phyloP scores from a whole-genome alignment of 2,797 vertebrate species.

The Adelosebastes latens region DNA sequence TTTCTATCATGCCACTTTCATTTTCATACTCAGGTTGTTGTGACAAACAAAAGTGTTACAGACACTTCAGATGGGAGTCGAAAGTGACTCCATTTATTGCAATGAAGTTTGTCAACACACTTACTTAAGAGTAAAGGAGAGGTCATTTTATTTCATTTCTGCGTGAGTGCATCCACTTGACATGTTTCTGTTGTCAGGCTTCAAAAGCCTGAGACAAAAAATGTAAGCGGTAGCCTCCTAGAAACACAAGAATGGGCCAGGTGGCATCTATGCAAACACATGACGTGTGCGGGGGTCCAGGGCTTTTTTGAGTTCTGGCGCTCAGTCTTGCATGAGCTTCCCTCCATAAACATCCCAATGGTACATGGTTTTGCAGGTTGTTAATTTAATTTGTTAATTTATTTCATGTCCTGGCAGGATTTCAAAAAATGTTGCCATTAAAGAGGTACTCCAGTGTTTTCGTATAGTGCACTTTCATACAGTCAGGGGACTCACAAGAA shows the following conservation, averaged over 20 bases:
- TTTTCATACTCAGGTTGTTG: conserved; percentile 14
- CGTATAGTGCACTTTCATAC: not conserved
- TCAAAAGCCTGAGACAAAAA: not conserved
- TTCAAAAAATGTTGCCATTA: conserved; percentile 1
- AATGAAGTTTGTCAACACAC: not conserved
- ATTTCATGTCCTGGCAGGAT: conserved; percentile 12
- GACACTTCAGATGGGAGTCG: not conserved
- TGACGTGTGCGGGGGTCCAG: not conserved
- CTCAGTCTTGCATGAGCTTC: conserved; percentile 37
- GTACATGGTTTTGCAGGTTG: conserved; percentile 29
- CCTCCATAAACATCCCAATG: conserved; percentile 30
- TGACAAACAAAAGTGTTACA: not conserved
- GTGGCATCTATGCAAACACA: conserved; percentile 65
- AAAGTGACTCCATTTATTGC: conserved; percentile 2
- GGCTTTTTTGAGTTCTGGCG: conserved; percentile 18
- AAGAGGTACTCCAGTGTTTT: not conserved
- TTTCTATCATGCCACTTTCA: not conserved
- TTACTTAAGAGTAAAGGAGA: conserved; percentile 3
- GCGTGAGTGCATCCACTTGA: conserved; percentile 30
- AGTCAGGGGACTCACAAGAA: not conserved
- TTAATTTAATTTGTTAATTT: conserved; percentile 20
- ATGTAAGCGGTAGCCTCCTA: conserved; percentile 38
- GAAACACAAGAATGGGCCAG: conserved; percentile 67
- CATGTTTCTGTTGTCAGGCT: conserved; percentile 54
- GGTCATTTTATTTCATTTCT: conserved; percentile 8